Conservation (phyloP, 2,113 vertebrate species). For the Erythrolamprus reginae region DNA sequence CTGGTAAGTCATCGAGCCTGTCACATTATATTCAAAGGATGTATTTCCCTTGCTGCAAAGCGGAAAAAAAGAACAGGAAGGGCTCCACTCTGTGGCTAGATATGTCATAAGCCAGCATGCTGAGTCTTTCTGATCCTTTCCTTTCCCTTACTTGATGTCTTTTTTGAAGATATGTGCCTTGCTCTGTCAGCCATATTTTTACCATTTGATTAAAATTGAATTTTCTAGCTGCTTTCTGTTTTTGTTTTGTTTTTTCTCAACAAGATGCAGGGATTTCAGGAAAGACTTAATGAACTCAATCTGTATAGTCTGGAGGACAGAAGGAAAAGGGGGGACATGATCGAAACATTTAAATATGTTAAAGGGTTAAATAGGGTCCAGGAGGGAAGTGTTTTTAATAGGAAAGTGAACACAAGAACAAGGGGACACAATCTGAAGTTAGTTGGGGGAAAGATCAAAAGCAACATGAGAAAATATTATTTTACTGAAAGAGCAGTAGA, state of each 20-base stretch:
- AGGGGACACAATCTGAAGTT: too few relatives aligned
- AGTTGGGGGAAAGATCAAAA: too few relatives aligned
- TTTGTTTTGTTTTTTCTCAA: not conserved
- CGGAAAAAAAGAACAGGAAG: constrained; percentile 19
- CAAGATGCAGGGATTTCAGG: not conserved
- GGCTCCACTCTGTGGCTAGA: constrained; percentile 49
- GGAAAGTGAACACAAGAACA: too few relatives aligned
- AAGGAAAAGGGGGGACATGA: too few relatives aligned
- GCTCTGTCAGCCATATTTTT: not conserved
- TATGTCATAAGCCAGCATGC: constrained; percentile 26
- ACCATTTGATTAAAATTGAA: not conserved
- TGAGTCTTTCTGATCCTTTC: constrained; percentile 36
- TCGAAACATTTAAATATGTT: too few relatives aligned
- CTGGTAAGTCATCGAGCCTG: constrained; percentile 71
- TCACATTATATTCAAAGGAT: constrained; percentile 35
- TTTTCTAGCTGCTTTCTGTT: not conserved
- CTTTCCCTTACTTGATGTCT: not conserved
- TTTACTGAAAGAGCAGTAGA: too few relatives aligned
- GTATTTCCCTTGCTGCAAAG: constrained; percentile 33
- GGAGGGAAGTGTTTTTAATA: too few relatives aligned
- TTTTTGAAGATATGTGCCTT: not conserved
- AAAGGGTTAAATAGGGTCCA: too few relatives aligned
- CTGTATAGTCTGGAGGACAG: too few relatives aligned
- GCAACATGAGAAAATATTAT: too few relatives aligned
- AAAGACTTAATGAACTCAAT: too few relatives aligned